Evolutionary conservation across 1,140 invertebrate species (phyloP), one percentile per base, ranked within the genome.

Genomic region (Parapsyche elsis): DNA sequence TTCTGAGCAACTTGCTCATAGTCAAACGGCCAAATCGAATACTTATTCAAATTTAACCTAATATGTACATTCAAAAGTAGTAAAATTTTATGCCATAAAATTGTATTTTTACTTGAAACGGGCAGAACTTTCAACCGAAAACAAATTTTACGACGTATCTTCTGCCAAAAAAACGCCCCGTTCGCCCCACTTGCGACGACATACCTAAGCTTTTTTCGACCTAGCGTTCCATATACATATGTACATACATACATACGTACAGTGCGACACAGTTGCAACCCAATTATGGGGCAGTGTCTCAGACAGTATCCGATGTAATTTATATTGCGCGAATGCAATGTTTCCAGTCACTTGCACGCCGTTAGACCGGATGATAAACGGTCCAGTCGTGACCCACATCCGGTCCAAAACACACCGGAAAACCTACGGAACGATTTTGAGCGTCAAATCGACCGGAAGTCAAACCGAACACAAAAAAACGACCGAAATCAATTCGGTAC

Each of bases 331-430:
- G 44, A 76, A 76, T 76, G 45, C 24, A 59, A 30, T 21, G 49
- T 38, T 71, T 71, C 30, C 67, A 57, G 53, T 59, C 46, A 23
- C 74, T 59, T 59, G 74, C 74, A 23, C 14, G 12, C 9, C 21
- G 46, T 19, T 59, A 49, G 49, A 53, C 46, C 46, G 74, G 24
- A 76, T 76, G 45, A 76, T 59, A 16, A 59, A 76, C 74, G 53
- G 23, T 19, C 74, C 21, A 49, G 12, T 21, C 74, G 53, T 76
- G 74, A 76, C 74, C 74, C 24, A 76, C 74, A 46, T 76, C 12
- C 19, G n/a, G n/a, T 12, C 49, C n/a, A 1, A 14, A 38, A 44
- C 71, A 21, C 21, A 61, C n/a, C 57, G 16, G 57, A 61, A 61
- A 61, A 61, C 21, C 19, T 16, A 9, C 16, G 57, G 16, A 61